Evolutionary conservation across 2,888 invertebrate species (phyloP), one percentile per base, ranked within the genome.

Genomic region (Teleiodes luculella): DNA sequence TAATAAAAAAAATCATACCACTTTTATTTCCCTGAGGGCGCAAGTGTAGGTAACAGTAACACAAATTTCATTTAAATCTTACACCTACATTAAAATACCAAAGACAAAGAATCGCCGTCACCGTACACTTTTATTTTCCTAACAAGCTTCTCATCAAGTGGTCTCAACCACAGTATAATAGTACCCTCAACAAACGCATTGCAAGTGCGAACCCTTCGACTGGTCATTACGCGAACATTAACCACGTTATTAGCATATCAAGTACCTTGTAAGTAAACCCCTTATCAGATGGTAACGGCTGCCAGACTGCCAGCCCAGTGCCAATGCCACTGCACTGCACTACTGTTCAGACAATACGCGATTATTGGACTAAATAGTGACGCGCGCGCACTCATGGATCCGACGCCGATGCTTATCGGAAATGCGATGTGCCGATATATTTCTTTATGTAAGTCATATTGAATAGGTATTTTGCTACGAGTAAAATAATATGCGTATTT

Each of bases 171-270:
- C n/a, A n/a, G n/a, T n/a, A n/a, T n/a, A n/a, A n/a, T n/a, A 24
- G n/a, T 20, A 41, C 37, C n/a, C n/a, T n/a, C n/a, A n/a, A 24
- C 35, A 56, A 55, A 50, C 52, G 61, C 70, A 71, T 73, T 66
- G 70, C 67, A 66, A 72, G 76, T 73, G 82, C 73, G 78, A 80
- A 80, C 74, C 76, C 80, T 74, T 80, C 76, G 72, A 74, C 72
- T 70, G 74, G 75, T 80, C 78, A 84, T 87, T 86, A 81, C 77
- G 72, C 73, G 80, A 81, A 72, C 84, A 83, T 83, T 86, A 78
- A 83, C 79, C 74, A 73, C 75, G 61, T 73, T 76, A 86, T 86
- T 86, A 86, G 78, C 86, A 88, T 86, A 84, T 85, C 81, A 86
- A 84, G 35, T 35, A 47, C 30, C 67, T 81, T 85, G 85, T 86